phyloP scores from a whole-genome alignment of 2,113 vertebrate genomes.

The Chaenocephalus aceratus region DNA sequence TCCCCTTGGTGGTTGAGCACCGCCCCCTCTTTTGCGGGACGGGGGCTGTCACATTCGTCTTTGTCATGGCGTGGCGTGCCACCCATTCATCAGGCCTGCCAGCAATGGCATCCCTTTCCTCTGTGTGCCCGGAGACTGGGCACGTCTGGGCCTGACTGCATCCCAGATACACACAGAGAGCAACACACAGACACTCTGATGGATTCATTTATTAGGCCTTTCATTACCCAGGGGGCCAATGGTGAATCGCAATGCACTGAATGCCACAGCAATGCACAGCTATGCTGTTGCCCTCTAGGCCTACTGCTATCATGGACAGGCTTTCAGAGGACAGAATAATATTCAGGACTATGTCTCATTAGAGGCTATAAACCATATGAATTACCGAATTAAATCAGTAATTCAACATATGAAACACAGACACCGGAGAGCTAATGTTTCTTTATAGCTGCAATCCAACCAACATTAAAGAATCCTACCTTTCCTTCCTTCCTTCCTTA shows the following conservation, averaged over 20 bases:
- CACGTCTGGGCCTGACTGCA: conserved; percentile 82
- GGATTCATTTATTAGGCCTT: conserved; percentile 87
- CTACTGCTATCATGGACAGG: conserved; percentile 48
- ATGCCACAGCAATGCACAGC: conserved; percentile 75
- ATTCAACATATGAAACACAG: conserved; percentile 34
- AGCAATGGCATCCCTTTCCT: conserved; percentile 82
- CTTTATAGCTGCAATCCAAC: conserved; percentile 45
- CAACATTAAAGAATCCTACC: conserved; percentile 42
- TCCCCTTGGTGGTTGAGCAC: conserved; percentile 74
- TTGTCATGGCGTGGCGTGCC: conserved; percentile 82
- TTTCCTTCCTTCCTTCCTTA: conserved; percentile 17
- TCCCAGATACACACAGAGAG: conserved; percentile 82
- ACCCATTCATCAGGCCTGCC: conserved; percentile 88
- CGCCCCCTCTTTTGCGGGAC: conserved; percentile 77
- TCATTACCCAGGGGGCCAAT: conserved; percentile 84
- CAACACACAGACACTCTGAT: conserved; percentile 82
- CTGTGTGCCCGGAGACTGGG: conserved; percentile 83
- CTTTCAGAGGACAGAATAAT: conserved; percentile 66
- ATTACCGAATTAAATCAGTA: conserved; percentile 53
- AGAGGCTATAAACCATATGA: conserved; percentile 48
- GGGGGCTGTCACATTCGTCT: conserved; percentile 87
- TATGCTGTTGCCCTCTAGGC: conserved; percentile 69
- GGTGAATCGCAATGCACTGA: conserved; percentile 81
- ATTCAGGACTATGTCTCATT: conserved; percentile 49
- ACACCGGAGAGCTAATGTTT: conserved; percentile 23